Base-by-base conservation (phyloP, 37 sponge, comb jelly and placozoan genomes). In the Amphimedon queenslandica region DNA sequence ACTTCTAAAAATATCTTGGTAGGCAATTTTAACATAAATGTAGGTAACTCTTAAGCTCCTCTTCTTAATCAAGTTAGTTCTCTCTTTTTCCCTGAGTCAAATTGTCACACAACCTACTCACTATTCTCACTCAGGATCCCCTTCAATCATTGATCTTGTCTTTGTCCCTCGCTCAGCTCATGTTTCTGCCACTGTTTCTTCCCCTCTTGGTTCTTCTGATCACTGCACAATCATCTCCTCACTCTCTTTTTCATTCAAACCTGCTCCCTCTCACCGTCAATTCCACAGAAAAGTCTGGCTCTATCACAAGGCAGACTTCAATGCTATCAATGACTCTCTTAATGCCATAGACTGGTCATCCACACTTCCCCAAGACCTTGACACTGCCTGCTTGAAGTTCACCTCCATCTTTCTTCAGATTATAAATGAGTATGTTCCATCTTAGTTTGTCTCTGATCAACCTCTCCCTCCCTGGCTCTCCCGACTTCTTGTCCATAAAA, bases 141-240 rank as follows among this genome's bases (percentile, higher is more conserved):
- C 61, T 60, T 11, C 61, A 25, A 60, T 25, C 23, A 25, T 60
- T 25, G 61, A 60, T 60, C 27, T 60, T 6, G 61, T 60, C 28
- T n/a, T 60, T n/a, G 21, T n/a, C 28, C 61, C 61, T n/a, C 21
- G 24, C 5, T 25, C 61, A 6, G 5, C 21, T 60, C 27, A 25
- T n/a, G 5, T n/a, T n/a, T 60, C 28, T 60, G 5, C 28, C 61
- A n/a, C 61, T 25, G 28, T 60, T n/a, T n/a, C 28, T n/a, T 60
- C 27, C 21, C 61, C 61, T 60, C 5, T 60, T 60, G 23, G 27
- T 25, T 60, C 61, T 6, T 60, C 61, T n/a, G 61, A 60, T 60
- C 61, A 60, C 61, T n/a, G 21, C 28, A n/a, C 61, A 6, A 60
- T 60, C 21, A 25, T n/a, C 28, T 6, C 28, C 5, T 25, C 61